phyloP scores from a whole-genome alignment of 2,113 vertebrate species.

The Aleadryas rufinucha region DNA sequence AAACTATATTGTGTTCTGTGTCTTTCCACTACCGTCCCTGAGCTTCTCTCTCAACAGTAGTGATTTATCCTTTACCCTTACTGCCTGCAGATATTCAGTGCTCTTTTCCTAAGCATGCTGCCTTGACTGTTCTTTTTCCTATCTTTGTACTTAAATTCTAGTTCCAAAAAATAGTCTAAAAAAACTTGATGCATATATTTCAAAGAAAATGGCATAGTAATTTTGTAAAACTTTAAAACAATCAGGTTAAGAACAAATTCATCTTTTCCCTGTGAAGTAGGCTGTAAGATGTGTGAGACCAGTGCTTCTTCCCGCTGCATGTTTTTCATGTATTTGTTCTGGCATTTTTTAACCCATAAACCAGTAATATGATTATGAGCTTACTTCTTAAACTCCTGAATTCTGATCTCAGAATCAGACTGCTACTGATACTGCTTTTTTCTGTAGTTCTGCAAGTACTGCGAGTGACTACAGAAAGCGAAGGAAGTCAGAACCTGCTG shows the following conservation, averaged over 20 bases:
- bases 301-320: rapidly evolving
- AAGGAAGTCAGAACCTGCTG: conserved; percentile 93
- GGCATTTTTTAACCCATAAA: not conserved
- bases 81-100: not conserved
- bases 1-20: not conserved
- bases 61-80: not conserved
- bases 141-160: not conserved
- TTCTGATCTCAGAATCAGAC: not conserved
- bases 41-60: not conserved
- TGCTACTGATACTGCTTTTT: not conserved
- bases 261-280: not conserved
- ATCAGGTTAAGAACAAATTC: not conserved
- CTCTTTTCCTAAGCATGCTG: not conserved
- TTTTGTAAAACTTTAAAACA: not conserved
- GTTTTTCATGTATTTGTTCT: not conserved
- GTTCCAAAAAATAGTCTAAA: not conserved
- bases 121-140: not conserved
- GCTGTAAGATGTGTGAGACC: not conserved
- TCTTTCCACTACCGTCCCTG: not conserved
- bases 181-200: not conserved
- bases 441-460: conserved; percentile 70
- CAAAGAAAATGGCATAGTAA: not conserved
- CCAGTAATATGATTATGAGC: not conserved
- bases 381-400: not conserved
- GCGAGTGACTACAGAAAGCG: conserved; percentile 92